These are phyloP conservation scores for Galerucella calmariensis DNA, from an alignment of 2,888 invertebrate species.

Conservation along the genomic window DNA sequence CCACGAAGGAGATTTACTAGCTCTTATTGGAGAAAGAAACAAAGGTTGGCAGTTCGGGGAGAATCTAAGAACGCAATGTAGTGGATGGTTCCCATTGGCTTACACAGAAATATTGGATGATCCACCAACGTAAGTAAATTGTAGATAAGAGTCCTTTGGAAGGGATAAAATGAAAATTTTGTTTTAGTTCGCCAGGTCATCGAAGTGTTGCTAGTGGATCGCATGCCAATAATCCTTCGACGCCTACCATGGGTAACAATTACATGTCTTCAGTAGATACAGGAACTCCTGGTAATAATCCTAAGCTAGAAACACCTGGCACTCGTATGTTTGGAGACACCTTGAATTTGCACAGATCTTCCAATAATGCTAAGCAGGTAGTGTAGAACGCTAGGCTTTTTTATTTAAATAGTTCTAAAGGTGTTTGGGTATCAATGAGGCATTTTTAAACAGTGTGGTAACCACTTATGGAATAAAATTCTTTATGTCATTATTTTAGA, in stretches of 20 bases:
- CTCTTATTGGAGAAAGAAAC: constrained; percentile 88
- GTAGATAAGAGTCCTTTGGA: no score
- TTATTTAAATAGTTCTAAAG: neutral
- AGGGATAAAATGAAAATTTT: neutral
- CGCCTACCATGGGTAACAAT: constrained; percentile 51
- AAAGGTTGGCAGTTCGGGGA: constrained; percentile 99
- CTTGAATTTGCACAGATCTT: constrained; percentile 67
- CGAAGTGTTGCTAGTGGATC: constrained; percentile 53
- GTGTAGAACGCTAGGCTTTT: constrained; percentile 50
- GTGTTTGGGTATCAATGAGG: no score
- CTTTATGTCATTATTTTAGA: no score
- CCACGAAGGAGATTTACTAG: constrained; percentile 89
- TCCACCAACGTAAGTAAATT: constrained; percentile 71
- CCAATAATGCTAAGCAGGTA: constrained; percentile 67
- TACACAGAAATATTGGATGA: constrained; percentile 86
- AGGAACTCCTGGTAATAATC: constrained; percentile 62
- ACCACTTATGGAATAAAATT: no score
- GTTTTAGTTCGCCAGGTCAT: constrained; percentile 57
- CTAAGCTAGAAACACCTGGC: constrained; percentile 67
- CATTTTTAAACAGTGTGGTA: no score
- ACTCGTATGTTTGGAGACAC: constrained; percentile 82
- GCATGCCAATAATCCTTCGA: constrained; percentile 46
- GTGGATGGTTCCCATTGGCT: constrained; percentile 96
- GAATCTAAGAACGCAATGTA: constrained; percentile 88
- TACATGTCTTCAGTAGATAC: constrained; percentile 57